Base-by-base conservation (phyloP, 1,140 invertebrate species). In the Lordiphosa stackelbergi region DNA sequence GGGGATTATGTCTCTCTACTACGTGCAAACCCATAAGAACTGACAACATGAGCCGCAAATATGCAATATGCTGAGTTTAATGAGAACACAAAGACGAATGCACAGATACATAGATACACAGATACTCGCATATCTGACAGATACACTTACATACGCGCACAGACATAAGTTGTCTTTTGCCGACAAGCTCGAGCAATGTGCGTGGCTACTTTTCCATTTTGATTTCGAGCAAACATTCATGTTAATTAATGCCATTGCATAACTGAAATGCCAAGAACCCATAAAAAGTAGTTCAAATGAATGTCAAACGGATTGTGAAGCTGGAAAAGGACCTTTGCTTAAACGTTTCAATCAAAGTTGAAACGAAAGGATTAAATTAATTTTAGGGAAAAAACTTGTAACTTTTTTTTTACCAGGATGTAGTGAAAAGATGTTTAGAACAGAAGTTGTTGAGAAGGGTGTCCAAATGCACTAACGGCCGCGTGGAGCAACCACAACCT, bases 161-260 rank as follows among this genome's bases (percentile, higher is more conserved):
- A 28, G 5, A 28, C 48, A 38, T 24, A 51, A 51, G 34, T 51
- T 38, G 38, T 53, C 13, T 53, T 19, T 53, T 31, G 49, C 49
- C 43, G 46, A 49, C 49, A 53, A 51, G 34, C 46, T 43, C 49
- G 53, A 63, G 38, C 53, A 68, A 57, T 83, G 55, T 79, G 75
- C 71, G 66, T 83, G 71, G 59, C 72, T 35, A 68, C 74, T 47
- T 81, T 74, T 78, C 43, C 70, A 70, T 79, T 54, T 13, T 51
- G 34, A 63, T 52, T 37, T 53, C 31, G 48, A 61, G 66, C 54
- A 57, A 69, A 72, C 68, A 72, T 71, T 83, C 72, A 68, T 83
- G 79, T 71, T 57, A 81, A 78, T 78, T 81, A 81, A 70, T 62
- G 57, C 75, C 71, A 31, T 47, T 53, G 61, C 75, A 79, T 60